These are phyloP conservation scores for Stomatorhinus walkeri DNA, from an alignment of 2,797 vertebrate genomes.

Conservation along the genomic window DNA sequence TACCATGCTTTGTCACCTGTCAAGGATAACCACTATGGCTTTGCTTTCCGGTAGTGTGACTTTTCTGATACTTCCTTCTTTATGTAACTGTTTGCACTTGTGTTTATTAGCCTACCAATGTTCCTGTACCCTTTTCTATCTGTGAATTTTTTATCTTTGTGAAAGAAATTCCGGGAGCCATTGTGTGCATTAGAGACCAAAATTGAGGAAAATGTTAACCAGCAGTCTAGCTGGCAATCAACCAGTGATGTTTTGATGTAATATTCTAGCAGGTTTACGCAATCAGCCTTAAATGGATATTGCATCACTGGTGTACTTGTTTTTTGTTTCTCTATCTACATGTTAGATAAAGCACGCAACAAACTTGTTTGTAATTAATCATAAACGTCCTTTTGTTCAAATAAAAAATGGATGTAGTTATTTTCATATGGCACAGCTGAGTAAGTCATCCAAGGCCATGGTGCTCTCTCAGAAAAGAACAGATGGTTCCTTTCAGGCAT, in stretches of 20 bases:
- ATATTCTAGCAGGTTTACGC: background rate
- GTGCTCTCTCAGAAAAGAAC: background rate
- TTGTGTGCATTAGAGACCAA: background rate
- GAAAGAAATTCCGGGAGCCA: background rate
- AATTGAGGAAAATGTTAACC: background rate
- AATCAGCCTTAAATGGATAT: background rate
- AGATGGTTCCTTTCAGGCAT: background rate
- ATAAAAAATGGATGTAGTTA: background rate
- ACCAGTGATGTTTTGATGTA: background rate
- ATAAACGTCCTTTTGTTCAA: background rate
- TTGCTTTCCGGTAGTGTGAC: background rate
- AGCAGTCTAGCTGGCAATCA: background rate
- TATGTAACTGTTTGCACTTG: background rate
- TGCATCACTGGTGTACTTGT: background rate
- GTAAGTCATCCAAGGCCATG: background rate
- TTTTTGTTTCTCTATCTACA: background rate
- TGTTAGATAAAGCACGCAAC: background rate
- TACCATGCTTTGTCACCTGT: background rate
- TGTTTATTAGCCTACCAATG: background rate
- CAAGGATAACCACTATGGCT: background rate
- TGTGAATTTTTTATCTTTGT: background rate
- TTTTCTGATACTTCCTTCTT: background rate
- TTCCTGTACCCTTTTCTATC: background rate
- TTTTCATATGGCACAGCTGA: background rate
- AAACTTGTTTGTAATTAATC: background rate